phyloP scores from a whole-genome alignment of 2,113 vertebrate genomes.

The Jaculus jaculus region DNA sequence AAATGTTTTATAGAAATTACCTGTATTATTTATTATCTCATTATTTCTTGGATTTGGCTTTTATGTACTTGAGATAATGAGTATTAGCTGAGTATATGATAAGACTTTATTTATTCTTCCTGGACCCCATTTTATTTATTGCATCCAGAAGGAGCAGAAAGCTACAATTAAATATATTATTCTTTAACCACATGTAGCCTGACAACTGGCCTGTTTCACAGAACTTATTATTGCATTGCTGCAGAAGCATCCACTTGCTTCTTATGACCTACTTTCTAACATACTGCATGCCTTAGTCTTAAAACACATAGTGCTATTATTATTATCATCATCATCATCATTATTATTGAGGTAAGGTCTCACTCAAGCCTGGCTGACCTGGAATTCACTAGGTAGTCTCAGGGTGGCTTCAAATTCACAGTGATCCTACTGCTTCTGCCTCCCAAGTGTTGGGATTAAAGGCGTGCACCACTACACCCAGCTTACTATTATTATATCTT shows the following conservation, averaged over 20 bases:
- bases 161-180: neutral
- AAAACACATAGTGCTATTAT: neutral
- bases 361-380: no score
- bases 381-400: no score
- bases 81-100: neutral
- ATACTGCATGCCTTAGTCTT: conserved; percentile 4
- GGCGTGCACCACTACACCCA: no score
- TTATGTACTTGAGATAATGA: neutral
- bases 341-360: no score
- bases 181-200: neutral
- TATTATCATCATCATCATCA: no score
- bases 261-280: neutral
- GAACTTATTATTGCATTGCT: neutral
- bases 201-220: neutral
- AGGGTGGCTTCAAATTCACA: no score
- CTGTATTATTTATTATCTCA: neutral
- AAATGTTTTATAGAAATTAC: neutral
- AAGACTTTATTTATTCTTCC: neutral
- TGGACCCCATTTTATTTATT: conserved; percentile 12
- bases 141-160: neutral
- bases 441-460: no score
- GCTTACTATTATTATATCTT: no score
- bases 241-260: neutral
- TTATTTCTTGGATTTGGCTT: conserved; percentile 34
- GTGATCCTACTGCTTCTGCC: no score